Base-by-base conservation (phyloP, 2,888 invertebrate species). In the Tetropium fuscum region DNA sequence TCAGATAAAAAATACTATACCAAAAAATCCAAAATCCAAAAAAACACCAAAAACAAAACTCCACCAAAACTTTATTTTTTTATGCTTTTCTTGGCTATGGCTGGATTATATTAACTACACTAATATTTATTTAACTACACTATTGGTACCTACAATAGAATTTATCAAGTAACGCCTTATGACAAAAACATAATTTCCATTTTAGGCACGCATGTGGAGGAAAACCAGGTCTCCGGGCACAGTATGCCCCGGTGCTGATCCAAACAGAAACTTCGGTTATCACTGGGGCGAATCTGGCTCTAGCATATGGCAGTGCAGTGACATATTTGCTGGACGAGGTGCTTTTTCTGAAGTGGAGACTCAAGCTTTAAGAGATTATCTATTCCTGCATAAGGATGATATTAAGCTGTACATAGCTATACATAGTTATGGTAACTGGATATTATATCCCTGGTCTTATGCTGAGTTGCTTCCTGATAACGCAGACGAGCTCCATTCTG, bases 341-440 rank as follows among this genome's bases (percentile, higher is more conserved):
- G 76, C 83, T 2, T 84, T 84, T 68, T 85, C 85, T 0, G 86
- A 86, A 69, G 72, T 76, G 0, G 86, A 86, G 92, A 80, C 87
- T 86, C 74, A 76, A 20, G 86, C 34, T 81, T 36, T 92, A 2
- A 82, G 87, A 0, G 85, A 88, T 60, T 83, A 88, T 61, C 75
- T 92, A 27, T 70, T 83, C 1, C 78, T 25, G 5, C 74, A 86
- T 19, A 79, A 84, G 27, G 71, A 79, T 5, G 80, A 84, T 8
- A 82, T 87, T 15, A 84, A 88, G 48, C 80, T 90, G 58, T 94
- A 91, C 76, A 73, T 93, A 6, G 88, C 90, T 0, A 82, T 93
- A 62, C 94, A 94, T 74, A 89, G 92, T 10, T 93, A 86, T 70
- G 92, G 92, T 8, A 85, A 87, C 64, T 88, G 86, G 77, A 78